These are phyloP conservation scores for Tenthredo amoena DNA, from an alignment of 2,888 invertebrate genomes.

Conservation along the genomic window DNA sequence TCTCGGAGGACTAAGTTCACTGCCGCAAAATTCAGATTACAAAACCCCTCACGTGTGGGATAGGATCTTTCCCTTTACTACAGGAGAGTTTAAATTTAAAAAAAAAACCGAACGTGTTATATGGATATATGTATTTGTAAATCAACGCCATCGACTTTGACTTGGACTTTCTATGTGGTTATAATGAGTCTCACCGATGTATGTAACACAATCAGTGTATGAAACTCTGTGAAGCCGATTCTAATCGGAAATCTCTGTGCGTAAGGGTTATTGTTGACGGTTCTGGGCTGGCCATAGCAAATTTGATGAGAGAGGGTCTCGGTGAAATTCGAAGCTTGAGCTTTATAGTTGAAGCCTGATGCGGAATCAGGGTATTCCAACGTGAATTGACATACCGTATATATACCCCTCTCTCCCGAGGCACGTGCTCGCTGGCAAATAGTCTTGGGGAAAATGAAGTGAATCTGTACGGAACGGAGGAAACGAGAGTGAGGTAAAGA, in stretches of 20 bases:
- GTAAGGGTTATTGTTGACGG: neutral
- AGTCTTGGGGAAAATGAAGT: constrained; percentile 14
- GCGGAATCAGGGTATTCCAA: neutral
- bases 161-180: too few species aligned
- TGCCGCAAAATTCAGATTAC: neutral
- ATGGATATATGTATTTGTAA: neutral
- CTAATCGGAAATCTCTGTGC: neutral
- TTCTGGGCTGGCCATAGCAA: neutral
- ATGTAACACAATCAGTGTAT: too few species aligned
- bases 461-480: constrained; percentile 4
- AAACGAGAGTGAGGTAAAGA: neutral
- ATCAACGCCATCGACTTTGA: too few species aligned
- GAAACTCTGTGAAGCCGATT: too few species aligned
- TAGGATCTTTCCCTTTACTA: neutral
- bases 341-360: neutral
- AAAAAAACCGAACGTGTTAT: neutral
- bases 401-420: neutral
- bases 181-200: too few species aligned
- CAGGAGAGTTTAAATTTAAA: neutral
- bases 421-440: constrained; percentile 28
- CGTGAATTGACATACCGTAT: constrained; percentile 3
- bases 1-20: neutral
- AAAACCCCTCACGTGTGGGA: neutral
- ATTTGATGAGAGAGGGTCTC: neutral
- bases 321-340: neutral